Evolutionary conservation across 2,113 vertebrate species (phyloP), one percentile per base, ranked within the genome.

Genomic region (Carollia perspicillata): DNA sequence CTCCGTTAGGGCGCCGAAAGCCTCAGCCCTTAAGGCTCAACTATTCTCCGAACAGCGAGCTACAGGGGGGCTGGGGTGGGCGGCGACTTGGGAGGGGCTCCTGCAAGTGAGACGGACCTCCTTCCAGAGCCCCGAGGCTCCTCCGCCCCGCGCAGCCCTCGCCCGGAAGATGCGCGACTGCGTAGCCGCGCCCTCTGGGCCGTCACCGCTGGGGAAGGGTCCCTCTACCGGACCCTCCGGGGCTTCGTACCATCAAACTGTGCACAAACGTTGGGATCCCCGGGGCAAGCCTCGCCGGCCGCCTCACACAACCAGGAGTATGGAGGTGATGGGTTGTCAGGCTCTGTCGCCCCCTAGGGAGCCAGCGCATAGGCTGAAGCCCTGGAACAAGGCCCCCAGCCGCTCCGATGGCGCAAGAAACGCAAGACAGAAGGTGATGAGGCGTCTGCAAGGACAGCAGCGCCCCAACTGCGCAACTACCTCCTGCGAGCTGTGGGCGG

Each of bases 281-380:
- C 66, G 30, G 44, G 81, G 33, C 58, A 5, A 87, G 75, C n/a
- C 66, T 81, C 10, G 2, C 37, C 30, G 51, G 66, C 33, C 1
- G 35, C 65, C 18, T 18, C 20, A 22, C 9, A 35, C 4, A 40
- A 53, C 18, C 33, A 1, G 33, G 28, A 60, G 26, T 28, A 3
- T 8, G 2, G 2, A 47, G 20, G 30, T 28, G 71, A 35, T 26
- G 49, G 17, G 26, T 2, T 2, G 81, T 20, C 71, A 6, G 71
- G 8, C 95, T 95, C 95, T 94, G 95, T 72, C 84, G 97, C 97
- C 96, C 95, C 94, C 97, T 95, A 95, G 94, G 71, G 84, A 95
- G 30, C 42, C 26, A 60, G 74, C 20, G 26, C 65, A 77, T 89
- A 44, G 53, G 6, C 30, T 0, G 65, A 65, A 63, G 28, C 30